Base-by-base conservation (phyloP, 2,113 vertebrate genomes). In the Tyrannus savana region DNA sequence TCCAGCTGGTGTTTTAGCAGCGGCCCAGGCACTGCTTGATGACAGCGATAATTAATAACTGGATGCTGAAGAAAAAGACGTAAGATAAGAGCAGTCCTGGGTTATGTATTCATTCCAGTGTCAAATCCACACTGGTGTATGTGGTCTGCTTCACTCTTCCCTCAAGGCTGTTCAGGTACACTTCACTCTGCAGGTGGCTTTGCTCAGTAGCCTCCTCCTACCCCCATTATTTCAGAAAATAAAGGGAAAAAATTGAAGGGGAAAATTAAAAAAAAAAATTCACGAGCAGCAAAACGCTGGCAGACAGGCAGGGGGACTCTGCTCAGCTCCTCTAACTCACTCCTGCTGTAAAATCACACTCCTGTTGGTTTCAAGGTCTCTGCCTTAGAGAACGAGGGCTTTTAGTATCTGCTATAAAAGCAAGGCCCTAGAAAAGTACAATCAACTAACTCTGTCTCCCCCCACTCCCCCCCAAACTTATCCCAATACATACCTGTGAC, bases 1-100 rank as follows among this genome's bases (percentile, higher is more conserved):
- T 85, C 96, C 98, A n/a, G 88, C 97, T 7, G 93, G 94, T 11
- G 97, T 99, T 79, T 91, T 99, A 83, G 93, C 95, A 83, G 97
- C 98, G 69, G 98, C 98, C 7, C 33, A 39, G 64, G 96, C 69
- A 9, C 78, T 28, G 41, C 91, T 97, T 94, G 86, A 91, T 21
- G 78, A 95, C 46, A 89, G 69, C 27, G 42, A 89, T 16, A 82
- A 89, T 55, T 11, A 92, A 92, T 39, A 94, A 92, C 47, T 0
- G n/a, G 64, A 86, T 62, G 31, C 21, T 73, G 73, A 78, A 53
- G 50, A 39, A 44, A 39, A 30, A 33, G 10, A 58, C 14, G 60
- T 4, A 5, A 56, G 39, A 64, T 27, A 60, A 63, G 22, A 81
- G 62, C 0, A 0, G 37, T 53, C 58, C 58, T 12, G 46, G 31